Percentiles rank a stretch among this genome's conserved stretches.
phyloP scores from a whole-genome alignment of 2,888 invertebrate species.

The Aproaerema taeniolella region DNA sequence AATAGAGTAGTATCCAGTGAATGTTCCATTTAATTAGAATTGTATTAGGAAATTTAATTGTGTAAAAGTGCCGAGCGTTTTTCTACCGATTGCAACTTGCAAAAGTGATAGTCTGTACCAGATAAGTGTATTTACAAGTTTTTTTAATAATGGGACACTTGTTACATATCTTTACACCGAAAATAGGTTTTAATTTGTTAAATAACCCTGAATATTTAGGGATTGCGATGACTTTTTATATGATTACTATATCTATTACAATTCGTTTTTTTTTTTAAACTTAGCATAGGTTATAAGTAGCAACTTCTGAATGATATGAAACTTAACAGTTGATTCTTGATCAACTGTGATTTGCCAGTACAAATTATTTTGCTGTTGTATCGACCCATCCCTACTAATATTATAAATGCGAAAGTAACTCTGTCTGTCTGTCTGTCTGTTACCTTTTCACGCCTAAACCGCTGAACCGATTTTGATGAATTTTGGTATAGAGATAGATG shows the following conservation, averaged over 20 bases:
- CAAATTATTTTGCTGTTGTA: constrained; percentile 45
- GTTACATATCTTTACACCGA: constrained; percentile 71
- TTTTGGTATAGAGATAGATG: too few relatives aligned
- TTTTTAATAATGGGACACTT: constrained; percentile 52
- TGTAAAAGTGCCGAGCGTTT: constrained; percentile 29
- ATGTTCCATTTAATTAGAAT: constrained; percentile 41
- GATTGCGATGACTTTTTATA: constrained; percentile 6
- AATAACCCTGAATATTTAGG: constrained; percentile 12
- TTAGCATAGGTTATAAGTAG: constrained; percentile 4
- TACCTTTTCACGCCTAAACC: too few relatives aligned
- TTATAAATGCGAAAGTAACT: too few relatives aligned
- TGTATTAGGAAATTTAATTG: constrained; percentile 32
- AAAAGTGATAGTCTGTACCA: constrained; percentile 50
- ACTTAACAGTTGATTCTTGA: constrained; percentile 13
- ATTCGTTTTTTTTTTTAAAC: background rate
- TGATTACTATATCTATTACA: constrained; percentile 1
- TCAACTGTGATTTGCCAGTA: constrained; percentile 36
- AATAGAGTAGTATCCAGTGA: constrained; percentile 31
- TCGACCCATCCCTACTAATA: too few relatives aligned
- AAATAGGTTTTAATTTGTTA: constrained; percentile 36
- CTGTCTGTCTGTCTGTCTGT: too few relatives aligned
- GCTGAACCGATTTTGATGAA: too few relatives aligned
- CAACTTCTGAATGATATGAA: constrained; percentile 5
- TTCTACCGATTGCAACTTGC: constrained; percentile 19
- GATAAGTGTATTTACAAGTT: constrained; percentile 56